These are phyloP conservation scores for Aricia agestis DNA, from an alignment of 1,140 invertebrate genomes.

Conservation along the genomic window DNA sequence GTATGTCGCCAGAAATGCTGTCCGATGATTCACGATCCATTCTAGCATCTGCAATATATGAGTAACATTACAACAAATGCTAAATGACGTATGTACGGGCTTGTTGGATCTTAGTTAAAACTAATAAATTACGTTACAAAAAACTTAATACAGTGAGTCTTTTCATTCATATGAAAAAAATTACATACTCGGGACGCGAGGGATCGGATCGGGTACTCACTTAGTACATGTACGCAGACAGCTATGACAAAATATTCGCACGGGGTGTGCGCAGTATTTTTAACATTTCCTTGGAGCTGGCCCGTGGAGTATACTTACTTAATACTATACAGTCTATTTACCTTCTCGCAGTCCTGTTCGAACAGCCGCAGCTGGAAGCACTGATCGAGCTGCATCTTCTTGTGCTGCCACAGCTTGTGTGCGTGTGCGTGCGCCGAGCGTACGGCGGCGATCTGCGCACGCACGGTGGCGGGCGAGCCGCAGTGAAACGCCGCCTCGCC, in stretches of 20 bases:
- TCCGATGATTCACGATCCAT: slow-evolving; percentile 96
- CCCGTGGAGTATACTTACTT: too few species aligned
- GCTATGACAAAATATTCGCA: too few species aligned
- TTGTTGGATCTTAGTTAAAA: not conserved
- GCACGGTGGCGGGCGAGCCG: slow-evolving; percentile 59
- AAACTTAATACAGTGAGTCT: too few species aligned
- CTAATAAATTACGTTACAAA: too few species aligned
- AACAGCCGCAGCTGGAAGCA: slow-evolving; percentile 96
- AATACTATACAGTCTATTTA: slow-evolving; percentile 43
- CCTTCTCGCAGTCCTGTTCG: slow-evolving; percentile 98
- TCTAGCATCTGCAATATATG: slow-evolving; percentile 91
- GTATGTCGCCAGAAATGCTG: slow-evolving; percentile 95
- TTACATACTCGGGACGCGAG: too few species aligned
- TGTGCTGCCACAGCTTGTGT: slow-evolving; percentile 94
- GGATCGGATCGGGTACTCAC: too few species aligned
- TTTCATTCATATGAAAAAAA: too few species aligned
- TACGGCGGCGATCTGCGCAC: slow-evolving; percentile 65
- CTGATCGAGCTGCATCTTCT: slow-evolving; percentile 94
- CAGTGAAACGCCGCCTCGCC: slow-evolving; percentile 72
- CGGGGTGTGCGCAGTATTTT: too few species aligned
- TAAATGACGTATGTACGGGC: too few species aligned
- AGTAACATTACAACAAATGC: slow-evolving; percentile 2
- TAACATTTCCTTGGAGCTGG: too few species aligned
- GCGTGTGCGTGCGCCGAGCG: slow-evolving; percentile 93
- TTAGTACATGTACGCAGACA: too few species aligned